Evolutionary conservation across 2,888 invertebrate genomes (phyloP).

Genomic region (Drosophila tanythrix): DNA sequence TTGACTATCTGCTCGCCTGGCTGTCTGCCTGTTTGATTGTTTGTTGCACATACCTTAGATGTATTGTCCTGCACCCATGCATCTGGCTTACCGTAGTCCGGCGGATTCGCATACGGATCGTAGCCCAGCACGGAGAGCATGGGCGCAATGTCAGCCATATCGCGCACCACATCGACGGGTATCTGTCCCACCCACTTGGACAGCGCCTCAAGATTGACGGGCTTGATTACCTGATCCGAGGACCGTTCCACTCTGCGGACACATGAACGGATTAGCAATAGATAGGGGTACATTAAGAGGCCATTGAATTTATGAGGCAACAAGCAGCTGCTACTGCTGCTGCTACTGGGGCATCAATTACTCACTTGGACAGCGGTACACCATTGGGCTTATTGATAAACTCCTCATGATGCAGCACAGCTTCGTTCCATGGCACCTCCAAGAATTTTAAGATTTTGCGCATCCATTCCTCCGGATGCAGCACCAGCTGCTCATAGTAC

Average conservation of each 20-base stretch:
- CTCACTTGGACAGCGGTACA: slow-evolving; percentile 97
- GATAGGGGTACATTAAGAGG: slow-evolving; percentile 27
- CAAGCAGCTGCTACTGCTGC: background rate
- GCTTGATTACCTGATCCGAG: slow-evolving; percentile 99
- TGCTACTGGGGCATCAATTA: slow-evolving; percentile 36
- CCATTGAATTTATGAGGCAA: background rate
- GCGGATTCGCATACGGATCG: slow-evolving; percentile 98
- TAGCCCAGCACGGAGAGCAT: slow-evolving; percentile 97
- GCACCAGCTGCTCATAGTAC: slow-evolving; percentile 98
- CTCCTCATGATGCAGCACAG: slow-evolving; percentile 98
- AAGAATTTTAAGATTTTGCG: slow-evolving; percentile 94
- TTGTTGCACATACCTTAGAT: slow-evolving; percentile 83
- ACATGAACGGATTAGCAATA: slow-evolving; percentile 39
- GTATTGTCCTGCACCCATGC: slow-evolving; percentile 90
- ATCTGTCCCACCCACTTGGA: slow-evolving; percentile 96
- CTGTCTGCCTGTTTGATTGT: slow-evolving; percentile 58
- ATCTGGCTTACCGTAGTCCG: slow-evolving; percentile 95
- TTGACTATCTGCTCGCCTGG: slow-evolving; percentile 3
- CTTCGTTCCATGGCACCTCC: slow-evolving; percentile 96
- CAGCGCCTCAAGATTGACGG: slow-evolving; percentile 98
- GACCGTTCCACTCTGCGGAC: slow-evolving; percentile 95
- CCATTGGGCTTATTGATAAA: slow-evolving; percentile 98
- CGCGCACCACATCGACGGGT: slow-evolving; percentile 95
- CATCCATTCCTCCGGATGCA: slow-evolving; percentile 96
- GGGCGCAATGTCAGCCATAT: slow-evolving; percentile 97